Evolutionary conservation across 1,140 invertebrate genomes (phyloP).

Genomic region (Nebria ingens): DNA sequence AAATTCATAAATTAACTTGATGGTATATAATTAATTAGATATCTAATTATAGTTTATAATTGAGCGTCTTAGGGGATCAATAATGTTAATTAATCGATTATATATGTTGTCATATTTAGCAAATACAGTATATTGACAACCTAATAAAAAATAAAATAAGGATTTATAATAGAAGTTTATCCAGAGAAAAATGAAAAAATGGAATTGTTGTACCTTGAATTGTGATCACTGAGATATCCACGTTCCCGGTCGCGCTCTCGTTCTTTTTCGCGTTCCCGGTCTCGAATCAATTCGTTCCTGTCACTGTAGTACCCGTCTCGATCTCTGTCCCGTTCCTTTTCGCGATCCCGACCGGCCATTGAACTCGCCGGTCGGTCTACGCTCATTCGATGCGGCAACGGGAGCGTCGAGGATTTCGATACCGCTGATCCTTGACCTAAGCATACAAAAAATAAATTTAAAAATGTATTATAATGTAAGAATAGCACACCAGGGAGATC

Average conservation of each 20-base stretch:
- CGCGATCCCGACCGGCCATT: slow-evolving; percentile 37
- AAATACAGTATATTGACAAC: too few relatives aligned
- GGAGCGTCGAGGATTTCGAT: slow-evolving; percentile 66
- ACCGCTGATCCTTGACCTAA: slow-evolving; percentile 38
- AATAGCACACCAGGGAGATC: not conserved
- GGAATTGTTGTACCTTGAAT: slow-evolving; percentile 66
- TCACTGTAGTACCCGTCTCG: slow-evolving; percentile 79
- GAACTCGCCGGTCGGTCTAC: slow-evolving; percentile 37
- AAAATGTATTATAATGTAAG: not conserved
- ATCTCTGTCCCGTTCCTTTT: slow-evolving; percentile 51
- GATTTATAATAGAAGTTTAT: too few relatives aligned
- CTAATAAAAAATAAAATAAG: too few relatives aligned
- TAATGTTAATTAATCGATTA: too few relatives aligned
- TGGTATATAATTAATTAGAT: too few relatives aligned
- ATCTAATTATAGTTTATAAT: too few relatives aligned
- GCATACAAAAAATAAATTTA: not conserved
- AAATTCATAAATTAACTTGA: too few relatives aligned
- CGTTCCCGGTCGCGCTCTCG: slow-evolving; percentile 52
- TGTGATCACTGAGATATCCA: slow-evolving; percentile 78
- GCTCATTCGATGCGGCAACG: slow-evolving; percentile 51
- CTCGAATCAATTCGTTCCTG: slow-evolving; percentile 67
- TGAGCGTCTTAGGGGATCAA: too few relatives aligned
- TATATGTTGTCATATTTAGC: too few relatives aligned
- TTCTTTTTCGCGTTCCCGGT: slow-evolving; percentile 50
- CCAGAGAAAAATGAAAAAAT: too few relatives aligned